Percentiles rank a stretch among this genome's conserved stretches.
Evolutionary conservation across 2,113 vertebrate genomes (phyloP).

Genomic region (Dolichallabes microphthalmus): DNA sequence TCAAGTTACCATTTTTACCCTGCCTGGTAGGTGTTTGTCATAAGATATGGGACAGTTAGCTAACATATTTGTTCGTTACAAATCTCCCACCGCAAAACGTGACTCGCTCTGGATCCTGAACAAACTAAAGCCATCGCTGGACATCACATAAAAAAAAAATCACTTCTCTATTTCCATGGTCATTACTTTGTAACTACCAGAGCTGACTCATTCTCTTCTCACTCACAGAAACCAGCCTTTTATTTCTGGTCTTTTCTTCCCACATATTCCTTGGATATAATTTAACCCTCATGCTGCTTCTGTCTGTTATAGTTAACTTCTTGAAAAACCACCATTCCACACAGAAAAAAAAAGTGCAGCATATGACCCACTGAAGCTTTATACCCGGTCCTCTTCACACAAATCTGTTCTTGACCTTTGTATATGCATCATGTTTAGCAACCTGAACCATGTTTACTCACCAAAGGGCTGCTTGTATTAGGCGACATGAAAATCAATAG

Average conservation of each 20-base stretch:
- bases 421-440: neutral
- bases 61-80: neutral
- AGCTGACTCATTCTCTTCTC: neutral
- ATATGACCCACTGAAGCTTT: neutral
- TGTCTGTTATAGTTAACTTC: neutral
- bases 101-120: neutral
- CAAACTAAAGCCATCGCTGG: neutral
- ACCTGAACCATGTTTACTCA: neutral
- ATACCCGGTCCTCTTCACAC: neutral
- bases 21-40: neutral
- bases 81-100: neutral
- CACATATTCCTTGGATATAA: neutral
- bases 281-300: neutral
- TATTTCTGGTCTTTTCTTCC: neutral
- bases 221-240: neutral
- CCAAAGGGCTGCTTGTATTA: neutral
- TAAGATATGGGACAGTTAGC: neutral
- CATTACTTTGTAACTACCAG: neutral
- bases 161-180: neutral
- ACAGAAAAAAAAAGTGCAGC: neutral
- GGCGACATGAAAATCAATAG: neutral
- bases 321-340: neutral
- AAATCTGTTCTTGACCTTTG: neutral
- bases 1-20: neutral
- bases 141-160: neutral